Conservation (phyloP, 23 tunicate genomes). For the Clavelina lepadiformis region DNA sequence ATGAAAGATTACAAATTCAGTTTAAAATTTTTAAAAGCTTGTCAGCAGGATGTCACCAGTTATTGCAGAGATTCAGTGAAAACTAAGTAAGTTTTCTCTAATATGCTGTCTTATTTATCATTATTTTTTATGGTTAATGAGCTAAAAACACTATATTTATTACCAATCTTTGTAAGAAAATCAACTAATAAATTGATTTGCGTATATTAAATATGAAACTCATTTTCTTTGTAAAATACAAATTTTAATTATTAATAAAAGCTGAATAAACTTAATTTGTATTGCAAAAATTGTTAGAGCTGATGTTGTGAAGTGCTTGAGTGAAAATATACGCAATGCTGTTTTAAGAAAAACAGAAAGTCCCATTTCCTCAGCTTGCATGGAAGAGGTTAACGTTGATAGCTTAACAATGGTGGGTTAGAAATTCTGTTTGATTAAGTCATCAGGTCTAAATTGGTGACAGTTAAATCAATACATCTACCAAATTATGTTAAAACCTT, state of each 20-base stretch:
- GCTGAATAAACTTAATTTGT: neutral
- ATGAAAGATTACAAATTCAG: slow-evolving; percentile 76
- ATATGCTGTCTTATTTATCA: too few relatives aligned
- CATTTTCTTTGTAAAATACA: neutral
- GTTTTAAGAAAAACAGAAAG: neutral
- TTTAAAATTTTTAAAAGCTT: slow-evolving; percentile 59
- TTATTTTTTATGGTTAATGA: too few relatives aligned
- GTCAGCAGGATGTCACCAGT: slow-evolving; percentile 34
- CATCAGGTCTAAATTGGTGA: neutral
- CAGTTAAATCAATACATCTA: neutral
- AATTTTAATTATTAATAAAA: neutral
- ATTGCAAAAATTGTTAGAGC: slow-evolving; percentile 11
- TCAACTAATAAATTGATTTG: too few relatives aligned
- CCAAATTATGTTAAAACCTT: neutral
- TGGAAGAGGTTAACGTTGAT: slow-evolving; percentile 59
- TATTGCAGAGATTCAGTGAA: slow-evolving; percentile 21
- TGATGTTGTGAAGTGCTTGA: slow-evolving; percentile 71
- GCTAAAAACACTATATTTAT: too few relatives aligned
- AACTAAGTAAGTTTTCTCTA: slow-evolving; percentile 21
- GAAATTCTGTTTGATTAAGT: neutral
- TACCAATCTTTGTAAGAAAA: too few relatives aligned
- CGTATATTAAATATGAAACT: too few relatives aligned
- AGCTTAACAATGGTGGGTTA: slow-evolving; percentile 39
- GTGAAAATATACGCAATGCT: slow-evolving; percentile 26
- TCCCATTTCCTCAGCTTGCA: slow-evolving; percentile 41